Base-by-base conservation (phyloP, 2,797 vertebrate genomes). In the Poecilia velifera region DNA sequence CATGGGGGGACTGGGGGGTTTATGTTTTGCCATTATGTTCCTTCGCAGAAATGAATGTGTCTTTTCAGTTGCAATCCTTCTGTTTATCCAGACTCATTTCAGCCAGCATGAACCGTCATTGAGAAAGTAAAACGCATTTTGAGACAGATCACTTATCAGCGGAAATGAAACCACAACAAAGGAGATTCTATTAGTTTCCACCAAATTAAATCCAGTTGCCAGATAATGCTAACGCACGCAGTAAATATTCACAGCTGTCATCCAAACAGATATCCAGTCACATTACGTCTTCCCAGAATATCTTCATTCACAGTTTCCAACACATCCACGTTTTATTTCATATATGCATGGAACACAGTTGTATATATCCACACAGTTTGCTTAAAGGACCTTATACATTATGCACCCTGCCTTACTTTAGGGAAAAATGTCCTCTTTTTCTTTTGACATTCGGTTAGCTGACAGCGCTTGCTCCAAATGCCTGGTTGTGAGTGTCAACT, bases 401-500 rank as follows among this genome's bases (percentile, higher is more conserved):
- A 73, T 82, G 62, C 49, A 74, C 66, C 73, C 41, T 43, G n/a
- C 72, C 75, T 82, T 14, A 28, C 25, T 43, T 59, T 28, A 6
- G 66, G 66, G 62, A 75, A 5, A 46, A 82, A 81, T 76, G 59
- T 78, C 18, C 16, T 10, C 2, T 49, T 36, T 57, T 51, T 82
- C 31, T 84, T 84, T 82, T 93, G 88, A 90, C 87, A 87, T 55
- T 82, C 80, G 84, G 85, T 93, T 91, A 91, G 83, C 70, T 88
- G 85, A 83, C 84, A 86, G 84, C 28, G n/a, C 71, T 77, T 82
- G 66, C 74, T 87, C 81, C 78, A 62, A 51, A 76, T 80, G 77
- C 81, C 77, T 83, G 77, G 59, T 34, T 76, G 76, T 72, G 81
- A 87, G 78, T 86, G 79, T 81, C 74, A 88, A 78, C 81, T 81